A percentile compares a stretch with the other conserved stretches of the same genome.
Conservation (phyloP, 2,888 invertebrate species). For the Pseudococcus longispinus region DNA sequence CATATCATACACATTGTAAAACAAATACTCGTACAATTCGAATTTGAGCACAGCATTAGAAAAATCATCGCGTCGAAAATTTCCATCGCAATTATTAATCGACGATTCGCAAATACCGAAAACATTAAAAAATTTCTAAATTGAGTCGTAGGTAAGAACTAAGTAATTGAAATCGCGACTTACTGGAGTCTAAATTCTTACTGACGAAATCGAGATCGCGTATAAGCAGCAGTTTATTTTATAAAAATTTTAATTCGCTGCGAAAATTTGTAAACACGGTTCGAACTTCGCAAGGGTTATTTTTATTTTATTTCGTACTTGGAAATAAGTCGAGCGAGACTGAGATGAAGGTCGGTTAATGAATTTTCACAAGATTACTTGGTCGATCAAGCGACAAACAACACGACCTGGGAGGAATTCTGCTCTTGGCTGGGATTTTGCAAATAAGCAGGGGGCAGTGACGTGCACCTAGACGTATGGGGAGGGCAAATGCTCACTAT, state of each 20-base stretch:
- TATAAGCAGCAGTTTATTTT: background rate
- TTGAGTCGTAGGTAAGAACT: background rate
- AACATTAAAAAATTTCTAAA: background rate
- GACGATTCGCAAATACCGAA: background rate
- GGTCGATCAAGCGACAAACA: no score
- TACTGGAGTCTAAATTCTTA: background rate
- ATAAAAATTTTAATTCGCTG: background rate
- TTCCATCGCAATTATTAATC: background rate
- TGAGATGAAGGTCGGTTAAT: background rate
- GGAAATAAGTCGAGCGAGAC: background rate
- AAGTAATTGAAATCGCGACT: background rate
- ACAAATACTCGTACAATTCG: background rate
- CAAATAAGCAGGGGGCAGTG: no score
- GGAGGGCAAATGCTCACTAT: no score
- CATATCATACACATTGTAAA: background rate
- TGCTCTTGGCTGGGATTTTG: no score
- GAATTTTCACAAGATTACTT: no score
- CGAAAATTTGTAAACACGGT: background rate
- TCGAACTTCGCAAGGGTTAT: background rate
- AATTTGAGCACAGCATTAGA: conserved; percentile 34
- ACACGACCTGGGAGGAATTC: no score
- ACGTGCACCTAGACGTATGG: no score
- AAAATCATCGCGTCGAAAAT: background rate
- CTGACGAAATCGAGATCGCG: background rate
- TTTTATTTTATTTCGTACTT: background rate